Base-by-base conservation (phyloP, 2,888 invertebrate genomes). In the Hemaris fuciformis region DNA sequence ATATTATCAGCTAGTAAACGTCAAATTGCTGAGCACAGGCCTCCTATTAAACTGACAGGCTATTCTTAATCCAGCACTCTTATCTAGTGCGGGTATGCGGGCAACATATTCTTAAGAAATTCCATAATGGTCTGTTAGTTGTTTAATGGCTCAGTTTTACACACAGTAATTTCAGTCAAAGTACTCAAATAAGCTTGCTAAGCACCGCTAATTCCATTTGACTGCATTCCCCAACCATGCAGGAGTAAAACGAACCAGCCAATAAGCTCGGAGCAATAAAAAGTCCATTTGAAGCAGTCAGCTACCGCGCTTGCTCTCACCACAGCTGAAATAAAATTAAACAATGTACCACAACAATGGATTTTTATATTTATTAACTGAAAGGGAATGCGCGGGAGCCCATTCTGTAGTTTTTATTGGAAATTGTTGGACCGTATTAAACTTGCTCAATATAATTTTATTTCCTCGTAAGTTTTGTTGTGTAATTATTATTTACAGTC, bases 311-410 rank as follows among this genome's bases (percentile, higher is more conserved):
- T 53, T 53, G 27, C 27, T 13, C 31, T 7, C 10, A 27, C 27
- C 53, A 27, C 18, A 27, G 45, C 22, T 43, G 20, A 13, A 31
- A 53, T 53, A 31, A 53, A 53, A 18, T 53, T 18, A 31, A 31
- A 27, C 53, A 53, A 31, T 27, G 53, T 18, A 53, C 53, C 53
- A 53, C 53, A 53, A 53, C 53, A 53, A 53, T 53, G 31, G 18
- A 53, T 53, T 53, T 53, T 53, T 53, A 53, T 53, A 53, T 53
- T 53, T 53, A 53, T 53, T 53, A 53, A 53, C 53, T 10, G 53
- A 22, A 48, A 13, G 48, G 27, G 27, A 48, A 53, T 31, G 27
- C 53, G 27, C 53, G 31, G 53, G 27, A 53, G 31, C 53, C 8
- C 27, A 27, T 53, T 53, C 3, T 0, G 8, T 18, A 53, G 4